These are phyloP conservation scores for Mixornis gularis DNA, from an alignment of 2,113 vertebrate genomes.

Conservation along the genomic window DNA sequence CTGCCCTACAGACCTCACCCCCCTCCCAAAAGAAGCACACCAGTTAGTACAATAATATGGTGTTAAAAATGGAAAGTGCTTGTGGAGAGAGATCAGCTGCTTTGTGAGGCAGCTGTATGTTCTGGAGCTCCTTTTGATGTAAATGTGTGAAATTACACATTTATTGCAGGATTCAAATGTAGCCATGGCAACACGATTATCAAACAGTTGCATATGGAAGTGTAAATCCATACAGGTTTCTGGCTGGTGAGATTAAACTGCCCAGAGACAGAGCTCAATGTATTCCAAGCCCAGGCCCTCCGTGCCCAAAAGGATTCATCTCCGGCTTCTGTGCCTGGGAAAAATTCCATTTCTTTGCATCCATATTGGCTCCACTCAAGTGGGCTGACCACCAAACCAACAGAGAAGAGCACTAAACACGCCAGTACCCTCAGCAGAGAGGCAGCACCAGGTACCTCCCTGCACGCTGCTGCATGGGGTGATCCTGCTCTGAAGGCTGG, in stretches of 20 bases:
- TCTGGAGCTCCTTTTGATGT: conserved; percentile 43
- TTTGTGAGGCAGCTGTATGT: not conserved
- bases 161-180: conserved; percentile 23
- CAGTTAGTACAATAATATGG: not conserved
- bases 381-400: not conserved
- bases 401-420: not conserved
- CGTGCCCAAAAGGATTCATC: not conserved
- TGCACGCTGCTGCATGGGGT: accelerated
- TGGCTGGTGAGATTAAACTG: not conserved
- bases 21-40: not conserved
- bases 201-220: conserved; percentile 39
- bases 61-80: conserved; percentile 18
- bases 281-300: not conserved
- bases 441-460: not conserved
- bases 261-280: not conserved
- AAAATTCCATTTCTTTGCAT: not conserved
- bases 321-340: not conserved
- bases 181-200: conserved; percentile 43
- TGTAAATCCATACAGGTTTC: conserved; percentile 18
- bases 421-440: not conserved
- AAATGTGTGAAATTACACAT: conserved; percentile 59
- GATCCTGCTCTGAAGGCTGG: not conserved
- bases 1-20: not conserved
- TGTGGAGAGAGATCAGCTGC: not conserved
- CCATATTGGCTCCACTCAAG: not conserved